Evolutionary conservation across 37 sponge, comb jelly and placozoan genomes (phyloP), one percentile per base, ranked within the genome.

Genomic region (Axinella damicornis): DNA sequence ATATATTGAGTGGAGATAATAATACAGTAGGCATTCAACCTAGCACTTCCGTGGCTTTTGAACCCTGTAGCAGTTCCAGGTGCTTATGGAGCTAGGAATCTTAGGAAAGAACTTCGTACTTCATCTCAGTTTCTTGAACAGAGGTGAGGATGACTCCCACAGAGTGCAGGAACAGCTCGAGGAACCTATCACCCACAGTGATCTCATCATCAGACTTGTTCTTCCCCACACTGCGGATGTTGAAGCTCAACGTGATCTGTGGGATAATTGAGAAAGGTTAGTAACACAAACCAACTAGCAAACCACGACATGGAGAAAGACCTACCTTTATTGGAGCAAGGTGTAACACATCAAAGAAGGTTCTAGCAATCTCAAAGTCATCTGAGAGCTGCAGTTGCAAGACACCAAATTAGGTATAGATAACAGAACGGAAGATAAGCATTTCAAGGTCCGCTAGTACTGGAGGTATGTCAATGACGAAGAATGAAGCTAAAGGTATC

Each of bases 251-350:
- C 6, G 65, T 72, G 11, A 91, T 71, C 92, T 94, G 80, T 9
- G 55, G 46, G 9, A 46, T 9, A 46, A 46, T 12, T 4, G 46
- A 46, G 9, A 46, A 46, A 64, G 11, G n/a, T 12, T 12, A 19
- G 15, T 56, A 56, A 56, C 18, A 18, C 15, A 15, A 56, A 56
- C 18, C 15, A 56, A 56, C 57, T 19, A n/a, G n/a, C n/a, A n/a
- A n/a, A n/a, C n/a, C 17, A 56, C 57, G 18, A 19, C 57, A 70
- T 32, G 27, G 56, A 31, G n/a, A 67, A 4, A 28, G 58, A 52
- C 24, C 58, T 61, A 92, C 96, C 78, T 95, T 94, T 32, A 95
- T 85, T 24, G 96, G 96, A 57, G 96, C 87, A 20, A 95, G 57
- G 68, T 92, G 94, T 5, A 95, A 54, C 5, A 78, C 84, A 67